Percentiles rank a stretch among this genome's conserved stretches.
These are phyloP conservation scores for Eupithecia dodoneata DNA, from an alignment of 2,888 invertebrate species.

Conservation along the genomic window DNA sequence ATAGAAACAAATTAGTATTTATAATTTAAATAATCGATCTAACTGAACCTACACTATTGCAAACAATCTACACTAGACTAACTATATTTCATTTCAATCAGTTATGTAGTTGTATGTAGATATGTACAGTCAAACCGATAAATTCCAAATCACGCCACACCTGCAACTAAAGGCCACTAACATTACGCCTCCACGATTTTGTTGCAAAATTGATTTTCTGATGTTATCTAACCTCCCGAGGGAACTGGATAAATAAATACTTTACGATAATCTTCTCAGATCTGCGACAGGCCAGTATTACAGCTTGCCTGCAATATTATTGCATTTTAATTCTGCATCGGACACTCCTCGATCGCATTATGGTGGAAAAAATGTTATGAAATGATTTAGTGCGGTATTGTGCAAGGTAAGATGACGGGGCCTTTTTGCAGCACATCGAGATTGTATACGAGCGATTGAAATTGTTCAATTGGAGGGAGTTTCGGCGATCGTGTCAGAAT, in stretches of 20 bases:
- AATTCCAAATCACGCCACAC: conserved; percentile 63
- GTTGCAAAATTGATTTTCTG: conserved; percentile 81
- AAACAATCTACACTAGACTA: too few species aligned
- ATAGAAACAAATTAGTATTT: too few species aligned
- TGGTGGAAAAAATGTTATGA: conserved; percentile 52
- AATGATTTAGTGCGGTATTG: conserved; percentile 80
- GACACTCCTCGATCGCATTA: conserved; percentile 78
- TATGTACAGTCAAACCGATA: conserved; percentile 41
- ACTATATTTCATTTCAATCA: too few species aligned
- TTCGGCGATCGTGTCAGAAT: neutral
- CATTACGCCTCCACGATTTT: conserved; percentile 78
- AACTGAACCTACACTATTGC: too few species aligned
- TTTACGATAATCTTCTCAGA: conserved; percentile 79
- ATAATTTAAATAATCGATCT: too few species aligned
- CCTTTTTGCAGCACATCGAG: conserved; percentile 46
- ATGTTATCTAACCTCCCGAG: conserved; percentile 80
- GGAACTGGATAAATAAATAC: conserved; percentile 83
- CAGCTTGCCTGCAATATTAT: conserved; percentile 73
- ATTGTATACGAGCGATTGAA: conserved; percentile 20
- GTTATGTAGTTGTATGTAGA: neutral
- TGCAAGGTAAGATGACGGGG: conserved; percentile 54
- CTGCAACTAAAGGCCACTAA: conserved; percentile 70
- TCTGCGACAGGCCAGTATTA: conserved; percentile 80
- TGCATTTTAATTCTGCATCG: conserved; percentile 79
- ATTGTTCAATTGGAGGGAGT: conserved; percentile 6